Conservation (phyloP, 2,888 invertebrate genomes). For the Crepidodera aurea region DNA sequence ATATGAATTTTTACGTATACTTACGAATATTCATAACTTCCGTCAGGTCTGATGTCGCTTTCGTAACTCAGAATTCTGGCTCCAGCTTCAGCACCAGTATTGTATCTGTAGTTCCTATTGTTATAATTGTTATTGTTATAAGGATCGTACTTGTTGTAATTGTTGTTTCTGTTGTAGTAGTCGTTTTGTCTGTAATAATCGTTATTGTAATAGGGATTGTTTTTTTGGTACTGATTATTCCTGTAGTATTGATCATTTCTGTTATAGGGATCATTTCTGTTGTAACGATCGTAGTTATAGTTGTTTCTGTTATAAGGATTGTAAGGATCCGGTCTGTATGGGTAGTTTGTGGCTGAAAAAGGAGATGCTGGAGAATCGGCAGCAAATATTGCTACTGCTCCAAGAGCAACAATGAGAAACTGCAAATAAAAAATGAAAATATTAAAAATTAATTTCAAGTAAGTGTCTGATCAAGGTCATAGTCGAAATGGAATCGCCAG, state of each 20-base stretch:
- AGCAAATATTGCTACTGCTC: conserved; percentile 12
- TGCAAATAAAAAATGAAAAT: conserved; percentile 22
- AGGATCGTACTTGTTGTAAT: neutral
- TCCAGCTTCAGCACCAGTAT: neutral
- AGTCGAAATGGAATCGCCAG: too few species aligned
- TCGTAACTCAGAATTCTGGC: conserved; percentile 57
- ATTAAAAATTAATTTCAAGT: too few species aligned
- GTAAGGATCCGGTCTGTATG: conserved; percentile 5
- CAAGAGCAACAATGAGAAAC: conserved; percentile 12
- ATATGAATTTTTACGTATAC: conserved; percentile 47
- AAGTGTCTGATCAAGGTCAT: too few species aligned
- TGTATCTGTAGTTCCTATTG: neutral
- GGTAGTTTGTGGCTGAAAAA: conserved; percentile 3
- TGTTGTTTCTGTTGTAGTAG: conserved; percentile 3
- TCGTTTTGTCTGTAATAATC: conserved; percentile 7
- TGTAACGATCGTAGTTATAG: neutral
- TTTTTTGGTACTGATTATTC: neutral
- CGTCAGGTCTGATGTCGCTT: conserved; percentile 61
- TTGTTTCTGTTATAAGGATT: conserved; percentile 9
- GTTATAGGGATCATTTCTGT: conserved; percentile 15
- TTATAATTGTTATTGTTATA: conserved; percentile 7
- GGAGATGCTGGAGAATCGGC: neutral
- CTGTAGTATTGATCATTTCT: conserved; percentile 6
- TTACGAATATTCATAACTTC: conserved; percentile 63
- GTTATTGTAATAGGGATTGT: neutral